A percentile compares a stretch with the other conserved stretches of the same genome.
Conservation (phyloP, 2,888 invertebrate genomes). For the Parapristionchus giblindavisi region DNA sequence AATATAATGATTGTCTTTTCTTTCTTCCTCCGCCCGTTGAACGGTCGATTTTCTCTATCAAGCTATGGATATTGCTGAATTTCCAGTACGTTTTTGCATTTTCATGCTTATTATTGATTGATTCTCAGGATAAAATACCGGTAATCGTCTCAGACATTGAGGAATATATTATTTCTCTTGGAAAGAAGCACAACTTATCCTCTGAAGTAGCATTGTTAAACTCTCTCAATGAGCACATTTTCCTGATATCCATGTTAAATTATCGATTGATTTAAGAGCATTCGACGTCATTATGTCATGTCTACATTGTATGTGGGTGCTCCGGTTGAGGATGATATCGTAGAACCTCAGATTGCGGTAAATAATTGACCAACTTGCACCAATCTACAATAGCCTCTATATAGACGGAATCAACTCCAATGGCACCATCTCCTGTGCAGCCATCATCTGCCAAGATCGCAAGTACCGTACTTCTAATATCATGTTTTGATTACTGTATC, state of each 20-base stretch:
- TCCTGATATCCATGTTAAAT: neutral
- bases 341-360: slow-evolving; percentile 7
- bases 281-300: slow-evolving; percentile 36
- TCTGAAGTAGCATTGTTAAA: neutral
- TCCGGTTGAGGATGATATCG: slow-evolving; percentile 11
- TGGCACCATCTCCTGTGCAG: too few species aligned
- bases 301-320: slow-evolving; percentile 28
- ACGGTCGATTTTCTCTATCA: neutral
- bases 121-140: slow-evolving; percentile 25
- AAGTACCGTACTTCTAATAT: neutral
- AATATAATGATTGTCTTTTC: too few species aligned
- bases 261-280: slow-evolving; percentile 1
- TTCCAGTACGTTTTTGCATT: neutral
- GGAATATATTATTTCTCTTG: slow-evolving; percentile 8
- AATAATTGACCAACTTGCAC: neutral
- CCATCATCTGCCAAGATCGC: slow-evolving; percentile 11
- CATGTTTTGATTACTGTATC: neutral
- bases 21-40: too few species aligned
- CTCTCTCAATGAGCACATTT: neutral
- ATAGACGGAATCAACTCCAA: neutral
- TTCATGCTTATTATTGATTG: neutral
- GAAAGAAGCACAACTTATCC: slow-evolving; percentile 24
- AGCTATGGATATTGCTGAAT: slow-evolving; percentile 15
- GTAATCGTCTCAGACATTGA: slow-evolving; percentile 27
- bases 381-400: neutral